phyloP scores from a whole-genome alignment of 1,140 invertebrate species.

The Leptopilina clavipes region DNA sequence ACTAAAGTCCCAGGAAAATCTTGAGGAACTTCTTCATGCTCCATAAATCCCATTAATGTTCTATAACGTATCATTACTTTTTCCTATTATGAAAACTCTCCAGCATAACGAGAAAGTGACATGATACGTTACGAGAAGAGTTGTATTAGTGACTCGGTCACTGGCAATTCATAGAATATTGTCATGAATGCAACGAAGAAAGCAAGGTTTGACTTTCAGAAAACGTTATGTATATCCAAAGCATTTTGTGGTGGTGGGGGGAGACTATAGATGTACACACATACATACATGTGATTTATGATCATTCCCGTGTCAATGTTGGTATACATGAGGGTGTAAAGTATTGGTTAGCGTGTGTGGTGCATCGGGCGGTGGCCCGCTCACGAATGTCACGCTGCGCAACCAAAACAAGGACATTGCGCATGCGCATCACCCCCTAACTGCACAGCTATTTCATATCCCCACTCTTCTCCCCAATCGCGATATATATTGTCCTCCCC shows the following conservation, averaged over 20 bases:
- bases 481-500: constrained; percentile 28
- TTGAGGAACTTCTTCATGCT: not conserved
- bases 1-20: not conserved
- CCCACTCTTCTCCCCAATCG: constrained; percentile 15
- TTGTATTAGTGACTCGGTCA: not conserved
- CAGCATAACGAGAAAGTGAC: constrained; percentile 9
- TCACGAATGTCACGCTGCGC: constrained; percentile 59
- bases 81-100: constrained; percentile 1
- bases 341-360: constrained; percentile 37
- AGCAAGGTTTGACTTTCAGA: not conserved
- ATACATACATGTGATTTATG: not conserved
- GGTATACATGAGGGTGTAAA: constrained; percentile 14
- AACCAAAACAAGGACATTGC: constrained; percentile 67
- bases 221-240: constrained; percentile 1
- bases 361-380: constrained; percentile 64
- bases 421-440: constrained; percentile 63
- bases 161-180: constrained; percentile 8
- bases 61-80: not conserved
- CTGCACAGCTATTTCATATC: constrained; percentile 18
- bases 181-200: not conserved
- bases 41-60: not conserved
- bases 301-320: not conserved
- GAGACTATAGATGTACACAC: not conserved
- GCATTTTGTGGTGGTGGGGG: no score
- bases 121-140: constrained; percentile 4